Percentiles rank a stretch among this genome's conserved stretches.
Evolutionary conservation across 2,113 vertebrate genomes (phyloP).

Genomic region (Phyllostomus hastatus): DNA sequence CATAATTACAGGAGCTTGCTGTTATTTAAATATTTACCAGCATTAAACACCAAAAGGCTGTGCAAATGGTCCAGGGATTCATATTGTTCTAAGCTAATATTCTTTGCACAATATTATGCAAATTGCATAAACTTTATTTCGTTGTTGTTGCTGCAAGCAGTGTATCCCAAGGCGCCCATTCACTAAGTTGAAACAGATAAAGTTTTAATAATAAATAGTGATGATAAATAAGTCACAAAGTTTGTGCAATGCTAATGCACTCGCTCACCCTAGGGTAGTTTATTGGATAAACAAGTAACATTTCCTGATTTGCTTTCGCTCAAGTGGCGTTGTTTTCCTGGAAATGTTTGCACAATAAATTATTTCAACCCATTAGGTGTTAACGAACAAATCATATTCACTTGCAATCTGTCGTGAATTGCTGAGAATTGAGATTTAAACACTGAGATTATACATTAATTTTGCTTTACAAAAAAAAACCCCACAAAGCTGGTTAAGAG

Average conservation of each 20-base stretch:
- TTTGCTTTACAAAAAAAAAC: constrained; percentile 65
- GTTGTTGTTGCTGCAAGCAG: constrained; percentile 78
- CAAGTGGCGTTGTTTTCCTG: constrained; percentile 78
- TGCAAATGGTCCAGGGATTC: constrained; percentile 83
- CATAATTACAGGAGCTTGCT: constrained; percentile 79
- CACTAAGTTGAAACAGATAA: constrained; percentile 86
- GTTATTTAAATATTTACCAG: constrained; percentile 90
- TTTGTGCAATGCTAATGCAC: constrained; percentile 83
- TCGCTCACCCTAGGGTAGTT: constrained; percentile 81
- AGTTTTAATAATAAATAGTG: constrained; percentile 90
- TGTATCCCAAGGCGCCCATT: constrained; percentile 83
- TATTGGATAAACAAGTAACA: constrained; percentile 86
- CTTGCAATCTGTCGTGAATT: constrained; percentile 75
- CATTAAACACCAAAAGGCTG: constrained; percentile 84
- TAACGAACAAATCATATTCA: constrained; percentile 77
- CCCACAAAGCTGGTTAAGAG: constrained; percentile 57
- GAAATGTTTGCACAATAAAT: constrained; percentile 79
- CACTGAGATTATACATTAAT: constrained; percentile 70
- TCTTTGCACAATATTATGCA: constrained; percentile 84
- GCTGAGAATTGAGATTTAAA: constrained; percentile 74
- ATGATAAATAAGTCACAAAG: constrained; percentile 88
- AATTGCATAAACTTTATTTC: constrained; percentile 85
- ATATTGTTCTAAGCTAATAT: constrained; percentile 86
- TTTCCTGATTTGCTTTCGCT: constrained; percentile 80
- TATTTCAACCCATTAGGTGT: constrained; percentile 77